Conservation (phyloP, 2,888 invertebrate species). For the Palloptera scutellata region DNA sequence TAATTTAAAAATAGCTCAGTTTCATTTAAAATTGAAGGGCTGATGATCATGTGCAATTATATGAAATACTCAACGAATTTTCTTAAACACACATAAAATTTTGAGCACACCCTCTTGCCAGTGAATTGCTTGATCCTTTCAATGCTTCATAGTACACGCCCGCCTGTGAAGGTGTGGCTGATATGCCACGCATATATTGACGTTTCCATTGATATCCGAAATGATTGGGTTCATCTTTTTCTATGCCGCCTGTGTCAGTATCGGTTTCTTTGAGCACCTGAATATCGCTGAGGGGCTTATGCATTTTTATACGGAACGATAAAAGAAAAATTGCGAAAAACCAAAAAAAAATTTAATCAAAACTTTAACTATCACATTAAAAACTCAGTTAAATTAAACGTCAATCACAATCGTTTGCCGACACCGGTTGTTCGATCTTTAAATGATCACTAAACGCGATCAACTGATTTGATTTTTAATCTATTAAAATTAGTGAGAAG, state of each 20-base stretch:
- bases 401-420: conserved; percentile 9
- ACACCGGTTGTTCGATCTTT: background rate
- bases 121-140: conserved; percentile 55
- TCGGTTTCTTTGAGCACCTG: conserved; percentile 51
- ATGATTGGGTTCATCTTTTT: conserved; percentile 50
- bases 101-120: conserved; percentile 52
- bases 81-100: background rate
- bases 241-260: conserved; percentile 37
- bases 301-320: conserved; percentile 41
- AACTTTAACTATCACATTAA: background rate
- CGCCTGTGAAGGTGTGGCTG: conserved; percentile 55
- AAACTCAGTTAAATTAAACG: conserved; percentile 10
- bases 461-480: conserved; percentile 31
- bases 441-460: conserved; percentile 20
- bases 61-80: too few relatives aligned
- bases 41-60: too few relatives aligned
- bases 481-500: background rate
- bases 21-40: too few relatives aligned
- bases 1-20: too few relatives aligned
- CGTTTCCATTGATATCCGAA: conserved; percentile 53
- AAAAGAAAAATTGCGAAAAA: background rate
- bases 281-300: conserved; percentile 51
- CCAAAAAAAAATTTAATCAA: background rate
- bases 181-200: conserved; percentile 60
- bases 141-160: conserved; percentile 60